Percentiles rank a stretch among this genome's conserved stretches.
These are phyloP conservation scores for Siphamia tubifer DNA, from an alignment of 2,113 vertebrate species.

Conservation along the genomic window DNA sequence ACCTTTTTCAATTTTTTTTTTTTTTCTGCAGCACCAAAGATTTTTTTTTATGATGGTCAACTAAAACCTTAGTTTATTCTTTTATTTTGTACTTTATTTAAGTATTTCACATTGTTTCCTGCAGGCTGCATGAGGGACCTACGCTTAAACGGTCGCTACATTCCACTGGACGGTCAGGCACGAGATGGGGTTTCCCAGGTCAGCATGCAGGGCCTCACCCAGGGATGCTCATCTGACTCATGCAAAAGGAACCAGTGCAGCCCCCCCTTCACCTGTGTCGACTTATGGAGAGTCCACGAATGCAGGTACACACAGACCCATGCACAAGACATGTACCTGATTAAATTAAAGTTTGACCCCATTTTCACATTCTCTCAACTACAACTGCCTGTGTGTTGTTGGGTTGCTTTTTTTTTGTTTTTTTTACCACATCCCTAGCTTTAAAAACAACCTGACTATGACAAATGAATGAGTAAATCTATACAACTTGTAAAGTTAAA, in stretches of 20 bases:
- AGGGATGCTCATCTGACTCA: conserved; percentile 86
- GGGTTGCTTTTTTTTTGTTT: too few relatives aligned
- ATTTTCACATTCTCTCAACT: too few relatives aligned
- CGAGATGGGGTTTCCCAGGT: conserved; percentile 82
- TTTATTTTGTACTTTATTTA: not conserved
- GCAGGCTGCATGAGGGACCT: conserved; percentile 88
- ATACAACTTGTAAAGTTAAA: not conserved
- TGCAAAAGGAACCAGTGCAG: conserved; percentile 87
- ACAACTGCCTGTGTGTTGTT: too few relatives aligned
- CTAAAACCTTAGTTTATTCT: too few relatives aligned
- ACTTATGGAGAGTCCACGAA: conserved; percentile 90
- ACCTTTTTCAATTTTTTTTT: too few relatives aligned
- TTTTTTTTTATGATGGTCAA: too few relatives aligned
- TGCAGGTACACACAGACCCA: conserved; percentile 80
- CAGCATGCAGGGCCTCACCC: conserved; percentile 80
- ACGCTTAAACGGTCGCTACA: conserved; percentile 84
- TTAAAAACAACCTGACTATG: not conserved
- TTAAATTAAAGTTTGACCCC: too few relatives aligned
- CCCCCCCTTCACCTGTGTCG: conserved; percentile 85
- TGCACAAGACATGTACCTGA: not conserved
- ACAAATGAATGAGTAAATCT: too few relatives aligned
- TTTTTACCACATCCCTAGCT: conserved; percentile 17
- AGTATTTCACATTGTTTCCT: not conserved
- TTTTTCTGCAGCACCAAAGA: too few relatives aligned
- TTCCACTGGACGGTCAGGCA: conserved; percentile 81